Evolutionary conservation across 2,113 vertebrate genomes (phyloP), one percentile per base, ranked within the genome.

Genomic region (Esox niger): DNA sequence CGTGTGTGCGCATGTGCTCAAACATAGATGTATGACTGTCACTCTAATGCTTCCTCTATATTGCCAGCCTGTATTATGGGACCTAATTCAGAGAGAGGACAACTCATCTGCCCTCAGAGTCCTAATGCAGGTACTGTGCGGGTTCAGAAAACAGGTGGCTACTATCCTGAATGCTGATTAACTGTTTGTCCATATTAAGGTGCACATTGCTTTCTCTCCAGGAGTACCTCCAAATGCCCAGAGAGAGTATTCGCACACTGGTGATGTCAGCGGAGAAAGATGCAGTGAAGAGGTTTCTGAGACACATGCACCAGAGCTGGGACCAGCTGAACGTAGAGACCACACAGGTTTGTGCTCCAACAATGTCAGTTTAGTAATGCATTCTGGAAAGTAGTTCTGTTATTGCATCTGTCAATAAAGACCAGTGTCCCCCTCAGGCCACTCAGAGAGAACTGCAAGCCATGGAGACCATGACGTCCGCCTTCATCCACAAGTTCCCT

Each of bases 141-240:
- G 15, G 33, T 17, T 43, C 17, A 43, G 13, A 43, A 43, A 17
- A 43, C 0, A 4, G 38, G 3, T 43, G 5, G 13, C 1, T 33
- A 8, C 5, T 4, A 33, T 33, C 32, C 32, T 33, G 32, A 15
- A 43, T 43, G 38, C 15, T 15, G 15, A 43, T 43, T 5, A 0
- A 63, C 23, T 23, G 61, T 3, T 63, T 20, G 47, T 21, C 11
- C 47, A 23, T 25, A 54, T 0, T 57, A 56, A 4, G 25, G 25
- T 49, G 23, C 23, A 56, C 31, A 23, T 66, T 68, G 59, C 46
- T 61, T 21, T 70, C 56, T 66, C 23, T 30, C 52, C 79, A 95
- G 94, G 93, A 94, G 29, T 94, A 94, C 63, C 86, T 95, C 62
- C 92, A 84, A 68, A 93, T 95, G 93, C 94, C 94, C 0, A 85